Evolutionary conservation across 2,113 vertebrate genomes (phyloP), one percentile per base, ranked within the genome.

Genomic region (Corydoras maculifer): DNA sequence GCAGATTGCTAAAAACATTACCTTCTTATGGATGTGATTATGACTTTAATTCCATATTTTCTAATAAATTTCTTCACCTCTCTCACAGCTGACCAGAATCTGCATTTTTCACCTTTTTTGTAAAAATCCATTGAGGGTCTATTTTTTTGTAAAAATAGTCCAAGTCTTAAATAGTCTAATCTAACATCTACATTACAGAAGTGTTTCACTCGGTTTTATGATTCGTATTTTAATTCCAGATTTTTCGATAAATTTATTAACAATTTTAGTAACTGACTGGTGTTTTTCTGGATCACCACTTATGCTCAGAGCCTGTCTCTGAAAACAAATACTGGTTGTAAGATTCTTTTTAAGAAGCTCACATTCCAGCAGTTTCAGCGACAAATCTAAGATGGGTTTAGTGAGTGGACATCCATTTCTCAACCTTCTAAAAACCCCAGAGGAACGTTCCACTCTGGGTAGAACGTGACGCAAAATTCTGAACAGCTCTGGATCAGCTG

Each of bases 341-440:
- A 9, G 4, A 13, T 35, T 3, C 8, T 6, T 3, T 55, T 5
- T 57, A 13, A 57, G 53, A 55, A 30, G 15, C 18, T 2, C 12
- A 29, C 62, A 4, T 57, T 63, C 57, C 18, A 65, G 69, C 13
- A 72, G 25, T 4, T 31, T 61, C 30, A 69, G 69, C 30, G 30
- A 30, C 68, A 68, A 2, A 25, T 54, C 59, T 8, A 65, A 14
- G 31, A 72, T 54, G 48, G 60, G 8, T 15, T n/a, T 61, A 25
- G 77, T 72, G 9, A 69, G 60, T 12, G 57, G 76, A 73, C 79
- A 77, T 11, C 50, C 55, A 3, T 58, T 14, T 4, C 3, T 12
- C 5, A 67, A 55, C 8, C 1, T 2, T 57, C 49, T 70, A 12
- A 70, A 62, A 13, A 54, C 2, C 14, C 30, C 58, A 30, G 9